Evolutionary conservation across 2,888 invertebrate genomes (phyloP).

Genomic region (Tipula unca): DNA sequence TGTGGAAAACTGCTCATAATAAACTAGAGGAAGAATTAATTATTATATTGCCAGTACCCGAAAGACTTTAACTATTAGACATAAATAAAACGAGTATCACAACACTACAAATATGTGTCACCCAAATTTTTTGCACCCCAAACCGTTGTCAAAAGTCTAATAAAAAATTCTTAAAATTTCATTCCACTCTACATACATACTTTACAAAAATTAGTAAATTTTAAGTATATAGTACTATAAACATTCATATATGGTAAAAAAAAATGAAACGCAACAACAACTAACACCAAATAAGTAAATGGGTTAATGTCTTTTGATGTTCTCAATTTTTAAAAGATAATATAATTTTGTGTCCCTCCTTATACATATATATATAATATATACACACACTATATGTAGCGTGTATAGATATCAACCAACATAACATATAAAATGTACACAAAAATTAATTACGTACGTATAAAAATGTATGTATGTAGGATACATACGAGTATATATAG

Average conservation of each 20-base stretch:
- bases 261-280: not conserved
- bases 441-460: not conserved
- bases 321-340: not conserved
- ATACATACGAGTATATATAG: not conserved
- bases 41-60: no score
- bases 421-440: not conserved
- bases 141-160: not conserved
- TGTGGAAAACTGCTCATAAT: no score
- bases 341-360: not conserved
- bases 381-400: not conserved
- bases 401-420: not conserved
- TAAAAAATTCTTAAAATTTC: not conserved
- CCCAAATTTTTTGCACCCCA: not conserved
- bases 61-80: no score
- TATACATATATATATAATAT: not conserved
- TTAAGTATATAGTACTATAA: not conserved
- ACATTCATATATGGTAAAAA: not conserved
- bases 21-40: no score
- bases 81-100: no score
- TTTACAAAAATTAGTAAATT: not conserved
- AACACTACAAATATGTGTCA: no score
- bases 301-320: slow-evolving; percentile 14
- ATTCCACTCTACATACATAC: not conserved
- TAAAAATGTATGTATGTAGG: not conserved
- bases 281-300: not conserved